Evolutionary conservation across 2,888 invertebrate genomes (phyloP), one percentile per base, ranked within the genome.

Genomic region (Diabrotica balteata): DNA sequence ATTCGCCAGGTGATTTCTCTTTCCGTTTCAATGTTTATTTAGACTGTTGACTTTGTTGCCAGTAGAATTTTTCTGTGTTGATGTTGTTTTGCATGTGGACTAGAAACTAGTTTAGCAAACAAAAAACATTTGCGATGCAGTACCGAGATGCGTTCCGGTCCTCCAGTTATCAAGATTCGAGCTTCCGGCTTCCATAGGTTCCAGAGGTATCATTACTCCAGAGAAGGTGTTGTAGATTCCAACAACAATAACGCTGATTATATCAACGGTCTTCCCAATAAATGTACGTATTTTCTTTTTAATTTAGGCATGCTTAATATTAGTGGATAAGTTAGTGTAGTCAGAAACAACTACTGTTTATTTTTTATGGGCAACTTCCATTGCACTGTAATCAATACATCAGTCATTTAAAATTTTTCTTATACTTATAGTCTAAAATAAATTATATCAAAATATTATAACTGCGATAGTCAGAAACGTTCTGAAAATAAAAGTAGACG

Each of bases 61-160:
- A 60, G 67, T 68, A 69, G 68, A 66, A 60, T 71, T 68, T 63
- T 42, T 73, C 46, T 65, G 52, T 66, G 62, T 62, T 42, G 43
- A 54, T 50, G 55, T 66, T 55, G 65, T 73, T 60, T 71, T 77
- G 75, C 73, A 74, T 76, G 73, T 72, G 73, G 75, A 73, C 72
- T 74, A 73, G 65, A 71, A 63, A 70, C 66, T 76, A 73, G 68
- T 64, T 70, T 73, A 72, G 70, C 69, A 58, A 69, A 70, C 46
- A 63, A 63, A 58, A 63, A 49, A 57, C 59, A 59, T 67, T 72
- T 73, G 73, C 72, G 67, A 75, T 80, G 80, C 79, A 78, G 75
- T 72, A 76, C 76, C 81, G 82, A 80, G 76, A 83, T 83, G 83
- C 82, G 82, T 76, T 80, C 82, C 78, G 82, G 82, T 78, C 81